Evolutionary conservation across 2,113 vertebrate genomes (phyloP), one percentile per base, ranked within the genome.

Genomic region (Tachycineta bicolor): DNA sequence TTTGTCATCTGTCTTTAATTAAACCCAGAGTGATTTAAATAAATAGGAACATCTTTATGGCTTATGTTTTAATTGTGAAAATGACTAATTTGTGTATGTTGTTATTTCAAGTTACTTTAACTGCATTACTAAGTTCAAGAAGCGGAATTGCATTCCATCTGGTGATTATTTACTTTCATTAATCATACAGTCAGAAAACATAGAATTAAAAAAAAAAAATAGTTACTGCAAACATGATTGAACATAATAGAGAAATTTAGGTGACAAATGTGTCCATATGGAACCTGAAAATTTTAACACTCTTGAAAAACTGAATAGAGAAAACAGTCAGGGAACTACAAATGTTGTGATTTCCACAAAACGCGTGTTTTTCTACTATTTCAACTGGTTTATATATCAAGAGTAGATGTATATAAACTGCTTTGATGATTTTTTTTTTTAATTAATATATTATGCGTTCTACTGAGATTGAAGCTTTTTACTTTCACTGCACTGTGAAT

Each of bases 161-260:
- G 93, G 75, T 92, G 75, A 90, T 87, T 94, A 83, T 95, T 96
- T 93, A 67, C 34, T 86, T 93, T 74, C 23, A 95, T 74, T 92
- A 81, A 67, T 88, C n/a, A 85, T 33, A 25, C n/a, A 87, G 79
- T 44, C 39, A 86, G 71, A 88, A 95, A 83, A 63, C 68, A 87
- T 2, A 39, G 14, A 83, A 93, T 81, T 76, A 17, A 69, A 89
- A 73, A 89, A 73, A 73, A 73, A 73, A 75, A 87, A 68, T 7
- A 59, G 37, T 29, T 89, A 63, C 34, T 94, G 79, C 90, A 91
- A 90, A 71, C 28, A 80, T 78, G 49, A 67, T 34, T 88, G 47
- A 93, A 67, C 33, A 34, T 60, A 49, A 60, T 26, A 62, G 55
- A 74, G 46, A 87, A 71, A 64, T 76, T 68, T 70, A 77, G 43